Base-by-base conservation (phyloP, 2,888 invertebrate species). In the Ectemnius lituratus region DNA sequence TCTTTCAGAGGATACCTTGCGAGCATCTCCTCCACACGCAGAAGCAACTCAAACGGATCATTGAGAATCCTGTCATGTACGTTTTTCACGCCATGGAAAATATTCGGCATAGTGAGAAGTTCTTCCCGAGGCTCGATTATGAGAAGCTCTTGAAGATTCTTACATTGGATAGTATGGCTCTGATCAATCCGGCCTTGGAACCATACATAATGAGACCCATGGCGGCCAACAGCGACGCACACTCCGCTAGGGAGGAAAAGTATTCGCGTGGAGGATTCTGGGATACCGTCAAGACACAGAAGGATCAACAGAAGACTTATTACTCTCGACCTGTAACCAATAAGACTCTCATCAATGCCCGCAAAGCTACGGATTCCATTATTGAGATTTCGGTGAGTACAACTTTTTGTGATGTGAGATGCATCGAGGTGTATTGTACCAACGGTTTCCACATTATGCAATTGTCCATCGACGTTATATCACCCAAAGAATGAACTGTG, bases 21-120 rank as follows among this genome's bases (percentile, higher is more conserved):
- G 93, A 93, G 37, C 91, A 94, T 47, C 85, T 96, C 1, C 89
- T 94, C 27, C 92, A 93, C 71, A 92, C 95, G n/a, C 95, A 95
- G 87, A 93, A 94, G 81, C 93, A 93, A 64, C 90, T 97, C 66
- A 93, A 94, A 11, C 92, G 94, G 74, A 94, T 96, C 49, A 90
- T 94, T 2, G 95, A 96, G 85, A 93, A 95, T 77, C 95, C 96
- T 0, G 92, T 95, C 0, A 93, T 94, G 92, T 94, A 95, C 88
- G 89, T 95, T 2, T 92, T 96, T 46, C 91, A 93, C 76, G 94
- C 96, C 0, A 87, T 96, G 77, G 92, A 95, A 76, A 95, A 95
- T 89, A 90, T 97, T 6, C 92, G 93, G 78, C 94, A 94, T 83
- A 92, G 92, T 28, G 91, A 91, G 16, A 92, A 93, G 58, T 95